Percentiles rank a stretch among this genome's conserved stretches.
Conservation (phyloP, 2,888 invertebrate species). For the Cephus pygmeus region DNA sequence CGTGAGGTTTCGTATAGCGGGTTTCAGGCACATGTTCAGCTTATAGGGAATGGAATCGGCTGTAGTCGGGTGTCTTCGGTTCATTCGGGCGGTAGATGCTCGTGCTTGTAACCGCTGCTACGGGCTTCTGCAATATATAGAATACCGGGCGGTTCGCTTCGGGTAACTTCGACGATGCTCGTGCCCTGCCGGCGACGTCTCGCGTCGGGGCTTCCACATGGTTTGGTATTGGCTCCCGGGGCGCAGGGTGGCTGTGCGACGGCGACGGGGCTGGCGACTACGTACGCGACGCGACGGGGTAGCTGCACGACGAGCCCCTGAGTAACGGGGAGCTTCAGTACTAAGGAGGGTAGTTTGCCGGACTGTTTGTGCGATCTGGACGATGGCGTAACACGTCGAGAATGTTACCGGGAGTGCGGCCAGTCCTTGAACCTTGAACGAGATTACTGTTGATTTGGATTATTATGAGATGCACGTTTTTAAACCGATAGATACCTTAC, state of each 20-base stretch:
- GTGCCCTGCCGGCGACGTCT: slow-evolving; percentile 58
- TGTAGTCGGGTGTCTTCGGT: not conserved
- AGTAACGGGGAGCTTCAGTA: slow-evolving; percentile 60
- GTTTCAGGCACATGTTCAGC: not conserved
- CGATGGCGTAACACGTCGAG: not conserved
- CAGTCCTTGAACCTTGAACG: slow-evolving; percentile 62
- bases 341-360: slow-evolving; percentile 63
- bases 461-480: slow-evolving; percentile 6
- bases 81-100: not conserved
- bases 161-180: slow-evolving; percentile 52
- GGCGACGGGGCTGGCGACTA: slow-evolving; percentile 50
- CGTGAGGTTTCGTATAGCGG: not conserved
- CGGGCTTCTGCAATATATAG: slow-evolving; percentile 21
- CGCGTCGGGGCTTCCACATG: slow-evolving; percentile 62
- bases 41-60: not conserved
- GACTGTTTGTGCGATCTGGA: slow-evolving; percentile 51
- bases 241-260: slow-evolving; percentile 58
- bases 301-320: slow-evolving; percentile 54
- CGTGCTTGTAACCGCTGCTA: slow-evolving; percentile 10
- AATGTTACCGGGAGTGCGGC: slow-evolving; percentile 40
- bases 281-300: slow-evolving; percentile 38
- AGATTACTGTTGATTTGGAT: slow-evolving; percentile 26
- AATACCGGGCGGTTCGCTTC: slow-evolving; percentile 34
- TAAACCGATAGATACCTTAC: not conserved
- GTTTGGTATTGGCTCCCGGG: slow-evolving; percentile 66